Evolutionary conservation across 2,888 invertebrate genomes (phyloP).

Genomic region (Hydroisotoma schaefferi): DNA sequence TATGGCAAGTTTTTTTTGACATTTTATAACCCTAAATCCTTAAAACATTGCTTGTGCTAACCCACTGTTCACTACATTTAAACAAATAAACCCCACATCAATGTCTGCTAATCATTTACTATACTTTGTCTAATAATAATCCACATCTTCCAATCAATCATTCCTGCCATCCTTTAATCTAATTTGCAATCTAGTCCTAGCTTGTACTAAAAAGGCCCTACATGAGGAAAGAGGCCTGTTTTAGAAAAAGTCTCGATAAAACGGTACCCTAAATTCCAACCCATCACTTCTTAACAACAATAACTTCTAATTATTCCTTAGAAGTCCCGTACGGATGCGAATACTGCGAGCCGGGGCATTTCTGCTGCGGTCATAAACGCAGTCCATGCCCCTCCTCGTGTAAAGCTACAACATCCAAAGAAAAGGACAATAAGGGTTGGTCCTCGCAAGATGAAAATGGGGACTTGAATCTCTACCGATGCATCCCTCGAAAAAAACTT

Average conservation of each 20-base stretch:
- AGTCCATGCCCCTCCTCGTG: constrained; percentile 2
- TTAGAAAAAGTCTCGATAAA: too few relatives aligned
- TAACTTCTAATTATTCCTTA: not conserved
- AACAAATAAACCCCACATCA: too few relatives aligned
- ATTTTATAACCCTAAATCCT: too few relatives aligned
- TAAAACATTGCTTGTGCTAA: too few relatives aligned
- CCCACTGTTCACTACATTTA: not conserved
- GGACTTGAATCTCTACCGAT: constrained; percentile 6
- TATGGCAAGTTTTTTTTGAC: constrained; percentile 15
- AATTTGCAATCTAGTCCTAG: too few relatives aligned
- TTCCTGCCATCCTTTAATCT: not conserved
- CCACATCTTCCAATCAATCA: not conserved
- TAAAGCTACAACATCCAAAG: not conserved
- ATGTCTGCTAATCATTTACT: too few relatives aligned
- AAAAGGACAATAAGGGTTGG: not conserved
- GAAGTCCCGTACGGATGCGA: constrained; percentile 11
- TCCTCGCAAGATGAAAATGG: not conserved
- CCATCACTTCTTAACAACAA: too few relatives aligned
- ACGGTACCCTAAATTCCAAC: too few relatives aligned
- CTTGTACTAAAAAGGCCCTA: not conserved
- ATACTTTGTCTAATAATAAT: too few relatives aligned
- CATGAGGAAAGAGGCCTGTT: too few relatives aligned
- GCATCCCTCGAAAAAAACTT: constrained; percentile 20
- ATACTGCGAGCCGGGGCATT: constrained; percentile 2
- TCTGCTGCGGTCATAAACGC: constrained; percentile 23